These are phyloP conservation scores for Pipistrellus nathusii DNA, from an alignment of 2,797 vertebrate species.

Conservation along the genomic window DNA sequence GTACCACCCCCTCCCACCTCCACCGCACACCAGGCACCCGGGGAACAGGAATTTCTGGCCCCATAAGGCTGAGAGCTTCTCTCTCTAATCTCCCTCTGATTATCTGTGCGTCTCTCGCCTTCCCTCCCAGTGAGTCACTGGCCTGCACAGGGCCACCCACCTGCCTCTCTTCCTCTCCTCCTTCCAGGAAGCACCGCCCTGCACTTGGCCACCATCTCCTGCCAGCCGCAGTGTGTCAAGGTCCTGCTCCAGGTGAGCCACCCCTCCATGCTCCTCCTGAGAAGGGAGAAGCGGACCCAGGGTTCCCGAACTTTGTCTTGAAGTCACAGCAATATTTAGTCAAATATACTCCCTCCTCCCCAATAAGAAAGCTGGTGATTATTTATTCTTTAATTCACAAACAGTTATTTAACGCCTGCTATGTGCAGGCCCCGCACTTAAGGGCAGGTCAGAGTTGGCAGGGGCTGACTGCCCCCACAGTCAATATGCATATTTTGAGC, in stretches of 20 bases:
- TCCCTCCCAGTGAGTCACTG: constrained; percentile 76
- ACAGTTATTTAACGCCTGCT: background rate
- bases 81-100: constrained; percentile 80
- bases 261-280: background rate
- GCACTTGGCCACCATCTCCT: constrained; percentile 88
- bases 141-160: background rate
- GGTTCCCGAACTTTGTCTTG: background rate
- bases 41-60: constrained; percentile 81
- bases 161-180: background rate
- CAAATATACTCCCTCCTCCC: background rate
- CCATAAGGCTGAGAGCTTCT: constrained; percentile 45
- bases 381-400: background rate
- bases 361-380: background rate
- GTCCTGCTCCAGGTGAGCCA: constrained; percentile 87
- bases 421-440: background rate
- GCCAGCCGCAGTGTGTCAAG: constrained; percentile 89
- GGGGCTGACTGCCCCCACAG: background rate
- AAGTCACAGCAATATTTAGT: background rate
- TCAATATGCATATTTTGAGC: background rate
- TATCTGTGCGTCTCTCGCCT: constrained; percentile 74
- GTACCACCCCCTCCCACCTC: constrained; percentile 35
- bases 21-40: constrained; percentile 15
- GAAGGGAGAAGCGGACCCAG: background rate
- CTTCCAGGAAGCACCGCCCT: constrained; percentile 87
- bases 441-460: background rate